phyloP scores from a whole-genome alignment of 2,797 vertebrate species.

The Mormyrus proboscirostris region DNA sequence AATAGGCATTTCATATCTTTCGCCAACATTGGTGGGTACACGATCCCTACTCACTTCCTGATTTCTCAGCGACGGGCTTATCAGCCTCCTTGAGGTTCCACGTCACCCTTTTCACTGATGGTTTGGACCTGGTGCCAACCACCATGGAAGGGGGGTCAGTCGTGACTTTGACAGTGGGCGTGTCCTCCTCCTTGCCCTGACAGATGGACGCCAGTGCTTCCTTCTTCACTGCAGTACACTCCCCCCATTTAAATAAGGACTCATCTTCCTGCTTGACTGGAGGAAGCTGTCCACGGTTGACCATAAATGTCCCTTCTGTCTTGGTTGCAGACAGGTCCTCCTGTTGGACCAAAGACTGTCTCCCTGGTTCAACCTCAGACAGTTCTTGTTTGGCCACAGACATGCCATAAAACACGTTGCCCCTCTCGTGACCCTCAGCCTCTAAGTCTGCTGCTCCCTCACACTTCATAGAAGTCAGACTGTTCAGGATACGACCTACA shows the following conservation, averaged over 20 bases:
- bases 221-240: not conserved
- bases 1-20: not conserved
- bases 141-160: slow-evolving; percentile 38
- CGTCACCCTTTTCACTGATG: slow-evolving; percentile 85
- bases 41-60: slow-evolving; percentile 60
- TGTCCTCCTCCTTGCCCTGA: slow-evolving; percentile 39
- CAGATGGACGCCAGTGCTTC: not conserved
- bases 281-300: not conserved
- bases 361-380: not conserved
- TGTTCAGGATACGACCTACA: slow-evolving; percentile 63
- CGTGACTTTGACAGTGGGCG: slow-evolving; percentile 40
- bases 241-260: slow-evolving; percentile 17
- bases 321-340: not conserved
- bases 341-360: not conserved
- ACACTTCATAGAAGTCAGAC: slow-evolving; percentile 53
- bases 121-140: slow-evolving; percentile 63
- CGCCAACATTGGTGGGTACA: not conserved
- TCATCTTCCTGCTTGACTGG: slow-evolving; percentile 24
- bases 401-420: slow-evolving; percentile 32
- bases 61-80: slow-evolving; percentile 55
- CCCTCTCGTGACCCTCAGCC: not conserved
- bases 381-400: slow-evolving; percentile 22
- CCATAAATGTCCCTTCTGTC: not conserved
- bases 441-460: slow-evolving; percentile 31
- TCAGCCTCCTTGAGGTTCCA: slow-evolving; percentile 90